phyloP scores from a whole-genome alignment of 2,888 invertebrate genomes.

The Drosophila greeni region DNA sequence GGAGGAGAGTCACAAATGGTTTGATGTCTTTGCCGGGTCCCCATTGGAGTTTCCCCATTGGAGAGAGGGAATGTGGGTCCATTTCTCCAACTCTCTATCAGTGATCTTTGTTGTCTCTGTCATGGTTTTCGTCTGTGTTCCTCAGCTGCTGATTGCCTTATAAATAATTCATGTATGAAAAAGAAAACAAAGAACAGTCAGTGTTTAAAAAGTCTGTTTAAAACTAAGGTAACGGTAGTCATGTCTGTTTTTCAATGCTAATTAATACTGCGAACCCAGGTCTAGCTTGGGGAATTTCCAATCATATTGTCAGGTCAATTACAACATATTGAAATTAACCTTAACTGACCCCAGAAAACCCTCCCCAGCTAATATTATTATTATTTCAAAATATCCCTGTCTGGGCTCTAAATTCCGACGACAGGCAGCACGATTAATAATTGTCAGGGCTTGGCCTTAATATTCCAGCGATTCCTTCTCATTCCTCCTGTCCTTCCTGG shows the following conservation, averaged over 20 bases:
- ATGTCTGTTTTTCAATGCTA: neutral
- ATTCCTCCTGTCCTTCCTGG: neutral
- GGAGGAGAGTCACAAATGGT: conserved; percentile 23
- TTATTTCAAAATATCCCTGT: conserved; percentile 3
- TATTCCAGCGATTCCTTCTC: conserved; percentile 14
- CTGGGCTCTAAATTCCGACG: conserved; percentile 28
- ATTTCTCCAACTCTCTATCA: conserved; percentile 5
- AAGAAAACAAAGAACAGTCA: neutral
- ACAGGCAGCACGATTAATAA: conserved; percentile 69
- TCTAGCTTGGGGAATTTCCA: neutral
- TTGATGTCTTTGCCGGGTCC: conserved; percentile 17
- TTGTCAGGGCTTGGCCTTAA: conserved; percentile 58
- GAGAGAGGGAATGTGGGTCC: neutral
- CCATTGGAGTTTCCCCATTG: conserved; percentile 12
- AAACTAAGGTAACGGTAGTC: neutral
- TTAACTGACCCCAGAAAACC: neutral
- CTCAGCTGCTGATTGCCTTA: neutral
- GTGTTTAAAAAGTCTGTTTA: neutral
- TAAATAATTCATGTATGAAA: neutral
- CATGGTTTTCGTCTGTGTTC: neutral
- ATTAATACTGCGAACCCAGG: neutral
- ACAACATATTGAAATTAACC: neutral
- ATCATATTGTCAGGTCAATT: neutral
- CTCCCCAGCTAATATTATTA: neutral
- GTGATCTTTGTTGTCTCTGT: conserved; percentile 4